A percentile compares a stretch with the other conserved stretches of the same genome.
These are phyloP conservation scores for Chelonus insularis DNA, from an alignment of 1,140 invertebrate species.

Conservation along the genomic window DNA sequence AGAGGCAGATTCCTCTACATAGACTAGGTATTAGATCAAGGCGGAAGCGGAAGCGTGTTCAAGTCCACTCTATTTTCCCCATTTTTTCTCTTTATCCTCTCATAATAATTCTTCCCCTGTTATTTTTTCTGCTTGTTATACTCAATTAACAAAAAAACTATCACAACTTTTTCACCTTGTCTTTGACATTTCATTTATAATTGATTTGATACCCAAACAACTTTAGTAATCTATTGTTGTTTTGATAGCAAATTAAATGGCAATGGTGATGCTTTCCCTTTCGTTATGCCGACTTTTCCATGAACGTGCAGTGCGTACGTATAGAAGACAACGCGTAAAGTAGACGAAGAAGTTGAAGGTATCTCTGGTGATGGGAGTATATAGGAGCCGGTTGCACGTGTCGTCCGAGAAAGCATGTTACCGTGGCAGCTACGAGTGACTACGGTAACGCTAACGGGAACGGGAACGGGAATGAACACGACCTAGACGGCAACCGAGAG, in stretches of 20 bases:
- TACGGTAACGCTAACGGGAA: slow-evolving; percentile 52
- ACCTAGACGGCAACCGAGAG: slow-evolving; percentile 44
- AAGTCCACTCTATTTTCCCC: neutral
- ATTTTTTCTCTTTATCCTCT: neutral
- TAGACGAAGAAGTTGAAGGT: neutral
- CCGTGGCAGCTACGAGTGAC: slow-evolving; percentile 40
- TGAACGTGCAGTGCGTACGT: neutral
- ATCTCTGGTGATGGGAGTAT: slow-evolving; percentile 3
- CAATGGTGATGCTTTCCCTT: neutral
- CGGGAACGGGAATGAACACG: slow-evolving; percentile 44
- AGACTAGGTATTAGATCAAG: neutral
- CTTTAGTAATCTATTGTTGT: no score
- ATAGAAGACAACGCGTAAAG: neutral
- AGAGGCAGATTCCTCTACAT: neutral
- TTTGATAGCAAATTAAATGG: neutral
- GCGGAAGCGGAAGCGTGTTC: slow-evolving; percentile 11
- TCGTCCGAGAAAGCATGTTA: slow-evolving; percentile 47
- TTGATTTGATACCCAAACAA: no score
- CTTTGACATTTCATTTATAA: no score
- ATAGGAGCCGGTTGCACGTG: slow-evolving; percentile 21
- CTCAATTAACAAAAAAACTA: no score
- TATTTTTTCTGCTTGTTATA: neutral
- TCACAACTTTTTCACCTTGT: no score
- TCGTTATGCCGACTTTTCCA: slow-evolving; percentile 5
- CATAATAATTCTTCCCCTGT: neutral